These are phyloP conservation scores for Drosophila fulvimacula DNA, from an alignment of 2,888 invertebrate genomes.

Conservation along the genomic window DNA sequence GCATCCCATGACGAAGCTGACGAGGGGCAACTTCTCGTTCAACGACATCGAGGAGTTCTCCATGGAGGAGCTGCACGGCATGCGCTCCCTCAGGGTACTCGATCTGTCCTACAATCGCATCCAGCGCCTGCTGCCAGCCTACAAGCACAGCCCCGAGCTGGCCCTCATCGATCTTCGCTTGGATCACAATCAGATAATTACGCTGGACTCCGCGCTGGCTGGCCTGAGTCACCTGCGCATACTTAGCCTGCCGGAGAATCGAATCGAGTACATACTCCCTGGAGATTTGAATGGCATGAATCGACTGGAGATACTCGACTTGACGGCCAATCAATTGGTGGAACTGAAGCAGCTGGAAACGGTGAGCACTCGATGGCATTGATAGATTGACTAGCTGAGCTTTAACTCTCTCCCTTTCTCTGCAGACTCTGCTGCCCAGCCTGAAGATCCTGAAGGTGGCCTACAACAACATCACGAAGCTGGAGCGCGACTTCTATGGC, in stretches of 20 bases:
- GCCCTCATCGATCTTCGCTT: conserved; percentile 89
- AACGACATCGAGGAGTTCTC: conserved; percentile 92
- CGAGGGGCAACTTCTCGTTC: conserved; percentile 90
- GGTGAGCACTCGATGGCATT: conserved; percentile 85
- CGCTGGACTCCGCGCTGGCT: conserved; percentile 90
- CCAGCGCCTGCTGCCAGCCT: conserved; percentile 88
- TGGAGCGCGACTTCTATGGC: conserved; percentile 93
- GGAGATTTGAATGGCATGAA: conserved; percentile 92
- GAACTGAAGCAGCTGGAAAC: conserved; percentile 93
- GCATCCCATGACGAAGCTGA: conserved; percentile 88
- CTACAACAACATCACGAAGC: conserved; percentile 90
- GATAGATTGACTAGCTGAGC: neutral
- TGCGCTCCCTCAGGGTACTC: conserved; percentile 89
- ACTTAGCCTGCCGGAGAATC: conserved; percentile 91
- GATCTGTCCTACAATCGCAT: conserved; percentile 92
- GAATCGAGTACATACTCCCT: conserved; percentile 89
- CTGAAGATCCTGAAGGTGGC: conserved; percentile 91
- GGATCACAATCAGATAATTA: conserved; percentile 90
- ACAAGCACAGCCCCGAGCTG: conserved; percentile 91
- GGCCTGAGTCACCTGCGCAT: conserved; percentile 90
- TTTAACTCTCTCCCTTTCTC: neutral
- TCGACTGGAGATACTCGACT: conserved; percentile 89
- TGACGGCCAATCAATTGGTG: conserved; percentile 91
- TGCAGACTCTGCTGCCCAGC: conserved; percentile 91
- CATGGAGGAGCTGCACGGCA: conserved; percentile 91